phyloP scores from a whole-genome alignment of 2,797 vertebrate species.

The Glossophaga mutica region DNA sequence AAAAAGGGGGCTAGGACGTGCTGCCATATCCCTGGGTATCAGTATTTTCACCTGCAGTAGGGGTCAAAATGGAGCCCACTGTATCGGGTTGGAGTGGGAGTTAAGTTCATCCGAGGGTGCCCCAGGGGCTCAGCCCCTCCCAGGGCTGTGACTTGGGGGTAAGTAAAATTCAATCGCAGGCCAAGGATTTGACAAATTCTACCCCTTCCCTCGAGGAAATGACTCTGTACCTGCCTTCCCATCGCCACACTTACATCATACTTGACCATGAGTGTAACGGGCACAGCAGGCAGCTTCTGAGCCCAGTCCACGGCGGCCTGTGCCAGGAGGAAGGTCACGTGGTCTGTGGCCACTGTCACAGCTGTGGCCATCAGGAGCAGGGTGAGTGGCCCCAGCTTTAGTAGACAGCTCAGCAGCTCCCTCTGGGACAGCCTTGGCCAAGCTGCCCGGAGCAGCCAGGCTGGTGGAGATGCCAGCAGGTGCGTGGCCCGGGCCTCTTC shows the following conservation, averaged over 20 bases:
- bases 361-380: conserved; percentile 85
- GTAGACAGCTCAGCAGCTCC: conserved; percentile 84
- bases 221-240: fast-evolving
- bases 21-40: neutral
- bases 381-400: conserved; percentile 82
- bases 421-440: conserved; percentile 83
- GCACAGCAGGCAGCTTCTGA: conserved; percentile 84
- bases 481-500: conserved; percentile 58
- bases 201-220: neutral
- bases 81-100: neutral
- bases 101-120: neutral
- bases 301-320: conserved; percentile 80
- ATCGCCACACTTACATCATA: conserved; percentile 83
- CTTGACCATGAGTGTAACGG: conserved; percentile 81
- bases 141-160: neutral
- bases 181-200: neutral
- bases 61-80: neutral
- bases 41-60: neutral
- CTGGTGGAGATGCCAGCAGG: conserved; percentile 66
- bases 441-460: conserved; percentile 74
- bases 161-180: neutral
- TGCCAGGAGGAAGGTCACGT: conserved; percentile 85
- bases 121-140: neutral
- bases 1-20: neutral
- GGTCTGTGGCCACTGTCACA: conserved; percentile 84